phyloP scores from a whole-genome alignment of 2,113 vertebrate genomes.

The Phoenicopterus ruber region DNA sequence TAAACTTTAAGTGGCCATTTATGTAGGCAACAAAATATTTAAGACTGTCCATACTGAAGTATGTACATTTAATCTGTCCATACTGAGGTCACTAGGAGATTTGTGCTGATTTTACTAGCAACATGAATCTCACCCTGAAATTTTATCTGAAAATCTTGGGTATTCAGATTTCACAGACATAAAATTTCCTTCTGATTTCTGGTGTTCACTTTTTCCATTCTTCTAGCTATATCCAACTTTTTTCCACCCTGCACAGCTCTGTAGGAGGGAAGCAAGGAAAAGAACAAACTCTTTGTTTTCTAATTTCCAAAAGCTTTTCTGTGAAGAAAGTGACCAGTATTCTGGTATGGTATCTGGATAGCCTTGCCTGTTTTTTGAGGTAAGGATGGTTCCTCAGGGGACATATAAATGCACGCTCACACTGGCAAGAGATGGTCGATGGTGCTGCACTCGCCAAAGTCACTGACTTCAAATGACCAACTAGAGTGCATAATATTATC shows the following conservation, averaged over 20 bases:
- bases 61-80: neutral
- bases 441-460: neutral
- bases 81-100: neutral
- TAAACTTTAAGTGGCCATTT: neutral
- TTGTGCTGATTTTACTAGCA: neutral
- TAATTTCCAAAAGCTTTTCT: neutral
- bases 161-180: neutral
- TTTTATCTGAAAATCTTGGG: neutral
- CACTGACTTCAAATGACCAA: neutral
- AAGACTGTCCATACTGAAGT: neutral
- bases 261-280: neutral
- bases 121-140: neutral
- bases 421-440: fast-evolving
- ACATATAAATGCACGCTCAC: neutral
- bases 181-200: neutral
- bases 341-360: neutral
- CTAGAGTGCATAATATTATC: no score
- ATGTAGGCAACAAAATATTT: neutral
- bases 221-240: neutral
- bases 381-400: neutral
- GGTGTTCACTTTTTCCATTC: neutral
- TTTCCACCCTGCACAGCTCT: neutral
- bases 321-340: neutral
- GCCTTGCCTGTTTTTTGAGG: neutral
- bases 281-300: neutral